Conservation (phyloP, 2,888 invertebrate genomes). For the Calameuta filiformis region DNA sequence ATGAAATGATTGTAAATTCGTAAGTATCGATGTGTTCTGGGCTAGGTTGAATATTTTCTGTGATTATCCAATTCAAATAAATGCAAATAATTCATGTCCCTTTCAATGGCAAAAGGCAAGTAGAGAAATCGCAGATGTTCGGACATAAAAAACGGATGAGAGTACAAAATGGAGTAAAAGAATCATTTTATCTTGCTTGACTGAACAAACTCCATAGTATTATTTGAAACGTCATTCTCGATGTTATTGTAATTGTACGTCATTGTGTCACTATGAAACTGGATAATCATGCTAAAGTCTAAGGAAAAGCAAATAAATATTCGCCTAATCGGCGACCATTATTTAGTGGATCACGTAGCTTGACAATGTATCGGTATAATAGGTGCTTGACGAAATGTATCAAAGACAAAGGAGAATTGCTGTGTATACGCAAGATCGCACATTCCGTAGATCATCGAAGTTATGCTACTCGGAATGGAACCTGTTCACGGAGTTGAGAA, state of each 20-base stretch:
- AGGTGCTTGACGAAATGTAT: background rate
- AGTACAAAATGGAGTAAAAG: conserved; percentile 18
- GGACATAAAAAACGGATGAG: background rate
- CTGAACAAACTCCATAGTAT: conserved; percentile 19
- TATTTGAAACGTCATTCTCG: conserved; percentile 19
- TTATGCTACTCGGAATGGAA: background rate
- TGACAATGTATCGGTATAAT: background rate
- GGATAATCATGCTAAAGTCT: conserved; percentile 24
- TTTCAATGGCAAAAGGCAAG: background rate
- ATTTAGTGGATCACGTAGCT: background rate
- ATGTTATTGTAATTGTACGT: conserved; percentile 12
- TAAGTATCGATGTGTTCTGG: background rate
- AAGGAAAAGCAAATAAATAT: conserved; percentile 19
- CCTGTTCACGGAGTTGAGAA: background rate
- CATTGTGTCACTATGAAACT: background rate
- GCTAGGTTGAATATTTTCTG: background rate
- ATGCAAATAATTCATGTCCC: background rate
- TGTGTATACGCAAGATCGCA: background rate
- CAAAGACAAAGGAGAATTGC: background rate
- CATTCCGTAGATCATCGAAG: background rate
- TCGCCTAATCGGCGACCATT: conserved; percentile 24
- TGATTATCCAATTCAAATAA: background rate
- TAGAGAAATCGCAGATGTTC: background rate
- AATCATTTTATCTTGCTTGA: conserved; percentile 23
- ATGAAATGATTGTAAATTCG: background rate